Evolutionary conservation across 1,140 invertebrate species (phyloP).

Genomic region (Tetragnatha versicolor): DNA sequence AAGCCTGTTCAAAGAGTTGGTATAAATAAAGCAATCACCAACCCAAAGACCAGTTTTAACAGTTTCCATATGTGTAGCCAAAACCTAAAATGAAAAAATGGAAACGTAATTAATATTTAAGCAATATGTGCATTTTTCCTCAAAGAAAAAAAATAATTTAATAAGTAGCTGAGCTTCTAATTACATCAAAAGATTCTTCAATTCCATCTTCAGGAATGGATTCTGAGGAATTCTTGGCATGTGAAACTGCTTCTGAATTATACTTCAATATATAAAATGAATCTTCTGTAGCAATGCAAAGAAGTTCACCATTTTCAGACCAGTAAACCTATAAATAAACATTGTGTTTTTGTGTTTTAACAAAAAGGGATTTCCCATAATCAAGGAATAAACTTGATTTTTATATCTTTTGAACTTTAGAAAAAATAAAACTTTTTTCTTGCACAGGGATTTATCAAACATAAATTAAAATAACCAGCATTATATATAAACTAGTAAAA

Average conservation of each 20-base stretch:
- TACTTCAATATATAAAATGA: constrained; percentile 96
- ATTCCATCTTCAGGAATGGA: constrained; percentile 90
- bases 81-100: constrained; percentile 69
- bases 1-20: constrained; percentile 94
- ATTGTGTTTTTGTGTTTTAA: not conserved
- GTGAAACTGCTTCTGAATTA: constrained; percentile 73
- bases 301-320: constrained; percentile 94
- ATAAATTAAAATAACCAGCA: not conserved
- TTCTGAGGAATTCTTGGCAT: constrained; percentile 77
- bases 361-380: not conserved
- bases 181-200: constrained; percentile 95
- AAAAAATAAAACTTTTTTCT: not conserved
- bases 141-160: not conserved
- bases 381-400: no score
- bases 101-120: not conserved
- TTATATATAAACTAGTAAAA: not conserved
- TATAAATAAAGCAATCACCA: constrained; percentile 99
- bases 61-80: constrained; percentile 87
- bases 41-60: constrained; percentile 98
- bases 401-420: not conserved
- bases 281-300: constrained; percentile 94
- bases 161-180: constrained; percentile 55
- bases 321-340: constrained; percentile 80
- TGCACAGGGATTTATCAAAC: not conserved
- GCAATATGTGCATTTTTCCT: no score